Conservation (phyloP, 2,888 invertebrate genomes). For the Nudaria mundana region DNA sequence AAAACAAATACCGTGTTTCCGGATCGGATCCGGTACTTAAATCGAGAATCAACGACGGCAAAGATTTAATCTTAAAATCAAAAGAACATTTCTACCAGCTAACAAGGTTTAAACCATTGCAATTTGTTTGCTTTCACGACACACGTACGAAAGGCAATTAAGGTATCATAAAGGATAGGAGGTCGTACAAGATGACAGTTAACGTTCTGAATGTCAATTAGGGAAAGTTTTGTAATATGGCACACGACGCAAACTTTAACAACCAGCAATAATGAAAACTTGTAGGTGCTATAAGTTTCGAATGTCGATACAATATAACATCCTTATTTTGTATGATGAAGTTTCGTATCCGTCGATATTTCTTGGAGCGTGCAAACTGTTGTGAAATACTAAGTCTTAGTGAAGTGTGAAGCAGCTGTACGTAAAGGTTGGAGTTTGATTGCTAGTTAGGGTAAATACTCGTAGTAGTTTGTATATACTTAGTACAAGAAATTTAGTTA, state of each 20-base stretch:
- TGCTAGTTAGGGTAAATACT: no score
- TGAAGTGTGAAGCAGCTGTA: no score
- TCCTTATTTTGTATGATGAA: neutral
- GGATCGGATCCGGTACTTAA: no score
- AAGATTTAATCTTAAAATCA: no score
- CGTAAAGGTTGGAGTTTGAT: no score
- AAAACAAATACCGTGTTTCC: no score
- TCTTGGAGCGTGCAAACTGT: neutral
- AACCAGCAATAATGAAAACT: slow-evolving; percentile 47
- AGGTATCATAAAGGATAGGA: slow-evolving; percentile 39
- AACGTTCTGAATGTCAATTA: slow-evolving; percentile 57
- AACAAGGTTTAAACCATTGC: slow-evolving; percentile 2
- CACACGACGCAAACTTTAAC: slow-evolving; percentile 30
- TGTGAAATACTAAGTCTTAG: no score
- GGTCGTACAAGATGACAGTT: slow-evolving; percentile 32
- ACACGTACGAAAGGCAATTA: slow-evolving; percentile 44
- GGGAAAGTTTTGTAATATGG: slow-evolving; percentile 54
- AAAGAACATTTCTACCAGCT: no score
- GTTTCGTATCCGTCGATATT: neutral
- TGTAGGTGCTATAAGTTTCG: slow-evolving; percentile 43
- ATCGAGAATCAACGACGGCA: no score
- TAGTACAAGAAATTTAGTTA: no score
- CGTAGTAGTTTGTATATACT: no score
- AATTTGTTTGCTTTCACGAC: slow-evolving; percentile 31
- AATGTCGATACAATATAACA: slow-evolving; percentile 22